Evolutionary conservation across 2,113 vertebrate genomes (phyloP).

Genomic region (Chitala chitala): DNA sequence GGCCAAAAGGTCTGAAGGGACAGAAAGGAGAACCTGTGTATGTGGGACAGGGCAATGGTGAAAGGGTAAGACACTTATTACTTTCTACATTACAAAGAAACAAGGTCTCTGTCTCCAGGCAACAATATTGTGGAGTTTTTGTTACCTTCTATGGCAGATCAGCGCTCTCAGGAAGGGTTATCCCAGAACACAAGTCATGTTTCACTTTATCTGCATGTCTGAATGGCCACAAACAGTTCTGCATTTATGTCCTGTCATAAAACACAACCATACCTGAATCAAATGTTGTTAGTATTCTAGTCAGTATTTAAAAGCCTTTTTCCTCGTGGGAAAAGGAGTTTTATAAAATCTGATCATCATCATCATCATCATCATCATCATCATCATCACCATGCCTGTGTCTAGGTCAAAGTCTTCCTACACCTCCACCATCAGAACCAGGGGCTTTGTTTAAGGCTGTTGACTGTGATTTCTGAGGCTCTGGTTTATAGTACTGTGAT

Average conservation of each 20-base stretch:
- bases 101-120: not conserved
- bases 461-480: too few species aligned
- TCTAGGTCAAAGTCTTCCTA: too few species aligned
- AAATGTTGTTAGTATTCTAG: not conserved
- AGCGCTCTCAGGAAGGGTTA: not conserved
- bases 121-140: not conserved
- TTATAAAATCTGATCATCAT: too few species aligned
- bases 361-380: too few species aligned
- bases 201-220: not conserved
- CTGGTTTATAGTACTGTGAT: too few species aligned
- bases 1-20: constrained; percentile 61
- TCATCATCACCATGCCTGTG: too few species aligned
- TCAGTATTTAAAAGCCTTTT: too few species aligned
- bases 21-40: constrained; percentile 63
- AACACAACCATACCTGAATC: not conserved
- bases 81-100: not conserved
- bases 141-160: not conserved
- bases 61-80: constrained; percentile 31
- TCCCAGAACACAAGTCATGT: not conserved
- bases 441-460: too few species aligned
- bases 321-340: too few species aligned
- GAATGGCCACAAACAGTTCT: not conserved
- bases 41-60: constrained; percentile 26
- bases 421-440: too few species aligned
- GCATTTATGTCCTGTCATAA: not conserved